Base-by-base conservation (phyloP, 2,888 invertebrate genomes). In the Zaprionus bogoriensis region DNA sequence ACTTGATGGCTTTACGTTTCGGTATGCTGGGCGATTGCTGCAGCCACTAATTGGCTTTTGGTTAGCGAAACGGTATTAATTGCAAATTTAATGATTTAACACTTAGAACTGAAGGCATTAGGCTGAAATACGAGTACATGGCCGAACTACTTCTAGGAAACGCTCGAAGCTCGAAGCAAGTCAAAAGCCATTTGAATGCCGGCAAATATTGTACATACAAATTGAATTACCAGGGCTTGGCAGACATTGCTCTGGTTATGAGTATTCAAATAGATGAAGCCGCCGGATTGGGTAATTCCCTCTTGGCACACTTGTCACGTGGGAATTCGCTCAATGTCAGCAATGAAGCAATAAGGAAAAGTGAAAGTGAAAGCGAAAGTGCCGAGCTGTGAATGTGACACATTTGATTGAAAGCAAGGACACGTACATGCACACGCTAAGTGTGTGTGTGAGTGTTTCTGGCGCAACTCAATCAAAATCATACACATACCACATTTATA, bases 351-450 rank as follows among this genome's bases (percentile, higher is more conserved):
- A 62, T 75, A 72, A 77, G 61, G 38, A 42, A 27, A 27, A 27
- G 27, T 27, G 27, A 27, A 27, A 27, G 10, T 27, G n/a, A 59
- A 77, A 68, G 53, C 65, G 61, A 72, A 76, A 65, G 65, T 62
- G 74, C 60, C 63, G 67, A 64, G 78, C 57, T 80, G 63, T 65
- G 65, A 64, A 71, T 73, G 67, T 80, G 85, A 84, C 81, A 87
- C 61, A 63, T 80, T 87, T 87, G 87, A 80, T 80, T 84, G 87
- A 87, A 87, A 55, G 62, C 65, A 44, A 55, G 36, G 39, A 57
- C 58, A 39, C 36, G 25, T 42, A 19, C 17, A 47, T 47, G 17
- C 14, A 60, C 28, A 27, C 39, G 28, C 25, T 50, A 41, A 23
- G 47, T 25, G 28, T 22, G 36, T 42, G 20, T 52, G 25, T 36